These are phyloP conservation scores for Eudemis profundana DNA, from an alignment of 2,888 invertebrate genomes.

Conservation along the genomic window DNA sequence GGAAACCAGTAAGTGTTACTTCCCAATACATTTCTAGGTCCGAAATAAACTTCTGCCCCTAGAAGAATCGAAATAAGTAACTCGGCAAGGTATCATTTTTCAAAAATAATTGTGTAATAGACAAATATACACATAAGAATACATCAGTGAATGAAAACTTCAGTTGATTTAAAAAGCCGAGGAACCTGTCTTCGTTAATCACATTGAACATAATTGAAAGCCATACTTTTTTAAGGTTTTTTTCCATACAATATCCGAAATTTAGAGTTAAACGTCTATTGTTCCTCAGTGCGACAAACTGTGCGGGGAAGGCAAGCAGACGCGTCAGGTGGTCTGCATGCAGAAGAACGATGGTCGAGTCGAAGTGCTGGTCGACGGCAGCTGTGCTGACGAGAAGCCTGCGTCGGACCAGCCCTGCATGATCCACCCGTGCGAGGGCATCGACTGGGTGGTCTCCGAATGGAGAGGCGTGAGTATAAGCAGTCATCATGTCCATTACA, in stretches of 20 bases:
- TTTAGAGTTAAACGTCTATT: slow-evolving; percentile 25
- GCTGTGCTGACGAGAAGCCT: slow-evolving; percentile 89
- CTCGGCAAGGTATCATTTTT: too few relatives aligned
- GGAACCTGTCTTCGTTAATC: too few relatives aligned
- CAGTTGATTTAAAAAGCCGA: too few relatives aligned
- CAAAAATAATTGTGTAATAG: too few relatives aligned
- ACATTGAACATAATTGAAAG: too few relatives aligned
- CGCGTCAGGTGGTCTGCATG: slow-evolving; percentile 92
- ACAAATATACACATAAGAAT: too few relatives aligned
- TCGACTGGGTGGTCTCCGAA: slow-evolving; percentile 94
- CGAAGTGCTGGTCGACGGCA: slow-evolving; percentile 87
- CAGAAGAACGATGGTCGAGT: slow-evolving; percentile 87
- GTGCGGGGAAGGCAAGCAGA: slow-evolving; percentile 95
- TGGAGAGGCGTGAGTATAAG: slow-evolving; percentile 92
- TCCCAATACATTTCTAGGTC: too few relatives aligned
- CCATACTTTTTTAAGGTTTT: too few relatives aligned
- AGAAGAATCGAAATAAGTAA: too few relatives aligned
- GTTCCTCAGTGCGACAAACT: slow-evolving; percentile 91
- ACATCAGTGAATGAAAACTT: too few relatives aligned
- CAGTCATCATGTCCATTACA: background rate
- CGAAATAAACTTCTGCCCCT: too few relatives aligned
- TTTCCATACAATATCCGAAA: background rate
- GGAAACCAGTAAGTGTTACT: slow-evolving; percentile 91
- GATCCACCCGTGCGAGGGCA: slow-evolving; percentile 93
- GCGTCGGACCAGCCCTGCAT: slow-evolving; percentile 89